Conservation (phyloP, 2,113 vertebrate genomes). For the Eleginops maclovinus region DNA sequence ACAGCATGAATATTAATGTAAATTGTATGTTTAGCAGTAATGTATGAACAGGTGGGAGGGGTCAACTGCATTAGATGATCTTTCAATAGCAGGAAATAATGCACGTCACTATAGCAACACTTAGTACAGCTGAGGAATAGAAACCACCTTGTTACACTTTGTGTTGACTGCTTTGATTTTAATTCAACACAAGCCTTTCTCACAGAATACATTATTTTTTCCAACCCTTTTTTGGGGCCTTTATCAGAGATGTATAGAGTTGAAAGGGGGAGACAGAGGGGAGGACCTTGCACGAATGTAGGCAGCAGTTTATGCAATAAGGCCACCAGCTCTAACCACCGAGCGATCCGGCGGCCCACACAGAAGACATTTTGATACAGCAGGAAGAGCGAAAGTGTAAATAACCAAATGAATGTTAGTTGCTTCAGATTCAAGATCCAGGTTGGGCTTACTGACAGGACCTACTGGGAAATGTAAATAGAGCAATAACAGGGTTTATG, state of each 20-base stretch:
- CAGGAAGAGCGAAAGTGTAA: neutral
- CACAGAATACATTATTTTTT: no score
- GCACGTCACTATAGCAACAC: neutral
- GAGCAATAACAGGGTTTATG: neutral
- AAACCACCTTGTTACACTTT: slow-evolving; percentile 6
- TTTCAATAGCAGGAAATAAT: slow-evolving; percentile 11
- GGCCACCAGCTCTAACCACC: no score
- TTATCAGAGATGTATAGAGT: no score
- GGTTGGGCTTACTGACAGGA: neutral
- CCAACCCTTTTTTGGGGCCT: no score
- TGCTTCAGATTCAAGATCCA: neutral
- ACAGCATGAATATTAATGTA: neutral
- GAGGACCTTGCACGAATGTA: no score
- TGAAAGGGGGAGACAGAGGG: no score
- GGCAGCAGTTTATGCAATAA: no score
- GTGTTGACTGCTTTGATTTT: neutral
- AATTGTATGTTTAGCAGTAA: neutral
- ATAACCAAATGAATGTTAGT: neutral
- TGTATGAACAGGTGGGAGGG: slow-evolving; percentile 6
- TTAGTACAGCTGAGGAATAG: neutral
- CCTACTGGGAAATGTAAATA: neutral
- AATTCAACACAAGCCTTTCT: neutral
- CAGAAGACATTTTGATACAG: neutral
- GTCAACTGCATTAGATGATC: slow-evolving; percentile 12
- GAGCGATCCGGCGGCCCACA: no score